Evolutionary conservation across 2,888 invertebrate genomes (phyloP), one percentile per base, ranked within the genome.

Genomic region (Marronus borbonicus): DNA sequence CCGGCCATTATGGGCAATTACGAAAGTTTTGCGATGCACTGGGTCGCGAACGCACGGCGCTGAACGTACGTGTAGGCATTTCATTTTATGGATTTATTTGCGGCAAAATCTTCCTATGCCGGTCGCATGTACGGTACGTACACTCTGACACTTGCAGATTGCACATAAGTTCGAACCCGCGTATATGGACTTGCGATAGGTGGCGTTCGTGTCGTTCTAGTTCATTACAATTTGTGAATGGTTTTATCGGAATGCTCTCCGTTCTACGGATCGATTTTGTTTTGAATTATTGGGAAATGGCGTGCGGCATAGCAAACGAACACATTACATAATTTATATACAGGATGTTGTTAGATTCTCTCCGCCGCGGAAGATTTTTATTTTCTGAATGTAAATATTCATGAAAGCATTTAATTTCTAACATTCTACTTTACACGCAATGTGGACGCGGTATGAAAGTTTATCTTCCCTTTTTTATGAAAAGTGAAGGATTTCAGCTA

Each of bases 11-110:
- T 44, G 60, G 72, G 72, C 72, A 74, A 74, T 74, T 74, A 74
- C 72, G 72, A 74, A 74, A 74, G 72, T 74, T 74, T 74, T 60
- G 72, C 72, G 72, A 74, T 74, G 72, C 72, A 60, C 58, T 74
- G 60, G 72, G 39, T 60, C 60, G 60, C 60, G 24, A 74, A 60
- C 60, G 60, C 44, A 74, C 72, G 72, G 60, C 72, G 72, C 72
- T 60, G 39, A 60, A 20, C 44, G 72, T 74, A 74, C 72, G 72
- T 74, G 72, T 60, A 74, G 72, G 72, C 60, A 74, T 74, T 74
- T 60, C 60, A 60, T 60, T 44, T 74, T 74, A 74, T 74, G 72
- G 72, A 74, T 74, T 74, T 74, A 74, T 74, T 74, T 74, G 72
- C 60, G 72, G 60, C 60, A 44, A 74, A 60, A 74, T 60, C 72